phyloP scores from a whole-genome alignment of 2,113 vertebrate genomes.

The Geothlypis trichas region DNA sequence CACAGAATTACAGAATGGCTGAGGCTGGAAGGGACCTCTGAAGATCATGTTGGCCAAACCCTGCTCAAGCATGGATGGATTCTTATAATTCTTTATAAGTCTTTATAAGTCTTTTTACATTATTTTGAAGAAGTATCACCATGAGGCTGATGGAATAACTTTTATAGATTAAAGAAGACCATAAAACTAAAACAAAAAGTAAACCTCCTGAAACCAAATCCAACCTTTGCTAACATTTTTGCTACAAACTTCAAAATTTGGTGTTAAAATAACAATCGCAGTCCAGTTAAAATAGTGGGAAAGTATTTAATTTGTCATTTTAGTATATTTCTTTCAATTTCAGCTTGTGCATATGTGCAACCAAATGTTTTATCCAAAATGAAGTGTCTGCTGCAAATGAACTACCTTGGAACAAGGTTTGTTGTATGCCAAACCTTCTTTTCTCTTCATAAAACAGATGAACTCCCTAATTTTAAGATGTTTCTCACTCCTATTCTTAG shows the following conservation, averaged over 20 bases:
- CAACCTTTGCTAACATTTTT: neutral
- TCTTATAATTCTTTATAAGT: neutral
- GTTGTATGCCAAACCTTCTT: neutral
- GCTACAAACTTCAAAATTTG: neutral
- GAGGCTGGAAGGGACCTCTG: neutral
- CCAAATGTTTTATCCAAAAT: neutral
- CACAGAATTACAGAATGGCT: neutral
- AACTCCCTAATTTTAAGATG: neutral
- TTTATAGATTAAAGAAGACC: neutral
- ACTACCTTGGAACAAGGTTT: neutral
- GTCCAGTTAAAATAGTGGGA: neutral
- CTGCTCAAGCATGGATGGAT: neutral
- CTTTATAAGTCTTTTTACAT: neutral
- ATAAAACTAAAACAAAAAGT: neutral
- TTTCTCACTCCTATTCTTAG: neutral
- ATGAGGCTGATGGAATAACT: neutral
- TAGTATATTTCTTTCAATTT: neutral
- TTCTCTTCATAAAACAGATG: neutral
- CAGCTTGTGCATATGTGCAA: neutral
- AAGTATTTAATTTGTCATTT: neutral
- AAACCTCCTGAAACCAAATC: neutral
- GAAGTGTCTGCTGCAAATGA: neutral
- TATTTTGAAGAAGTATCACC: neutral
- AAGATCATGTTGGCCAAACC: neutral
- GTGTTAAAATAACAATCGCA: neutral